These are phyloP conservation scores for Apodemia hepburni DNA, from an alignment of 2,888 invertebrate genomes.

Conservation along the genomic window DNA sequence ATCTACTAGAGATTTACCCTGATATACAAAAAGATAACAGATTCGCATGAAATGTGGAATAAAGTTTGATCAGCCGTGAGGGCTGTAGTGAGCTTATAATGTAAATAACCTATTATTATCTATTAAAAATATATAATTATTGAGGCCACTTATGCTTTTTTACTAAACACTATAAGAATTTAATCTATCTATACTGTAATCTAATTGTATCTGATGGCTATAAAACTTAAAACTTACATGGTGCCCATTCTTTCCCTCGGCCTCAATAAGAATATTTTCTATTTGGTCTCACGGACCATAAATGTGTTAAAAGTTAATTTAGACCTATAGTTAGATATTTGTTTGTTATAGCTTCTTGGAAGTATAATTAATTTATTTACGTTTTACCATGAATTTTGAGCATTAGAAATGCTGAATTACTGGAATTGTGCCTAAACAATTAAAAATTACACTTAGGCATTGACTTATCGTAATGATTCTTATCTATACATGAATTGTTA, in stretches of 20 bases:
- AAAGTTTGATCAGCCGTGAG: constrained; percentile 49
- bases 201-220: background rate
- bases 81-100: constrained; percentile 59
- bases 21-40: constrained; percentile 70
- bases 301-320: constrained; percentile 28
- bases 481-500: constrained; percentile 57
- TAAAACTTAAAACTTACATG: constrained; percentile 13
- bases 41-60: constrained; percentile 65
- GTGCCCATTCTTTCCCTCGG: constrained; percentile 14
- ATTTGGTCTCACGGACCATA: constrained; percentile 30
- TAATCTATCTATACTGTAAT: constrained; percentile 22
- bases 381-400: constrained; percentile 23
- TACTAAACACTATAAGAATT: constrained; percentile 21
- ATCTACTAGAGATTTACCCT: constrained; percentile 75
- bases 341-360: constrained; percentile 36
- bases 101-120: constrained; percentile 36
- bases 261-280: constrained; percentile 13
- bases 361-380: constrained; percentile 29
- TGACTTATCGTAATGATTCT: constrained; percentile 43
- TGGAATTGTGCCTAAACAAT: constrained; percentile 39
- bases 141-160: constrained; percentile 17
- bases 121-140: constrained; percentile 18
- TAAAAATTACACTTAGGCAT: constrained; percentile 28
- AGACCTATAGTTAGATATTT: constrained; percentile 26
- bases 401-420: constrained; percentile 37